Conservation (phyloP, 2,113 vertebrate genomes). For the Cryptotis parvus region DNA sequence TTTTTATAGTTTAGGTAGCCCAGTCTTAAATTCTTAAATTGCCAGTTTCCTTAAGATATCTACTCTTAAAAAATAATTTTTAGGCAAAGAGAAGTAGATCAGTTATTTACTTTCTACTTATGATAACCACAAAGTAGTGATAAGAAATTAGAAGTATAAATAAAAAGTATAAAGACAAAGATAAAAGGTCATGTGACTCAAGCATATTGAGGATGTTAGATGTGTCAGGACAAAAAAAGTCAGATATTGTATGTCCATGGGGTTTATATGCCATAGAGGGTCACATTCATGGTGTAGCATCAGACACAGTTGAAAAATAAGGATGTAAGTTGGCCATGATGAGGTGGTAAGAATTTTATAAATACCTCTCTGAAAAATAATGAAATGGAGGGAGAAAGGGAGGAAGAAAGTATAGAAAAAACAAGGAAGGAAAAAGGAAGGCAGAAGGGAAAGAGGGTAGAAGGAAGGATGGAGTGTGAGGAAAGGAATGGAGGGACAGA, state of each 20-base stretch:
- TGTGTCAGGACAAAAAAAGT: not conserved
- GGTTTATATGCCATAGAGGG: not conserved
- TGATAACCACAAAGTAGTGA: too few species aligned
- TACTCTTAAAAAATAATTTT: constrained; percentile 33
- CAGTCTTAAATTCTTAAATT: not conserved
- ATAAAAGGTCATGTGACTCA: not conserved
- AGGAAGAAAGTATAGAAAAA: too few species aligned
- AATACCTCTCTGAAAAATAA: not conserved
- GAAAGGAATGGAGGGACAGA: too few species aligned
- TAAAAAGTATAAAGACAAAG: not conserved
- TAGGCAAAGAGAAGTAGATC: not conserved
- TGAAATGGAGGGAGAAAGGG: too few species aligned
- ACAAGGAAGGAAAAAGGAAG: too few species aligned
- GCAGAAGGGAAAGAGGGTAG: too few species aligned
- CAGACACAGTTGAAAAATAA: not conserved
- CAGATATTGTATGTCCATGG: not conserved
- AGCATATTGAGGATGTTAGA: not conserved
- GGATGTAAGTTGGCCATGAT: not conserved
- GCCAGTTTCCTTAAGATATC: constrained; percentile 50
- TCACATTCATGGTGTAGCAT: not conserved
- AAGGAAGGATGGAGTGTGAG: too few species aligned
- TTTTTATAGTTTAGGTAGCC: not conserved
- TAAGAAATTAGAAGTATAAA: too few species aligned
- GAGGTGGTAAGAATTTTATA: not conserved
- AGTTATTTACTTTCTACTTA: not conserved